These are phyloP conservation scores for Archips xylosteana DNA, from an alignment of 2,888 invertebrate species.

Conservation along the genomic window DNA sequence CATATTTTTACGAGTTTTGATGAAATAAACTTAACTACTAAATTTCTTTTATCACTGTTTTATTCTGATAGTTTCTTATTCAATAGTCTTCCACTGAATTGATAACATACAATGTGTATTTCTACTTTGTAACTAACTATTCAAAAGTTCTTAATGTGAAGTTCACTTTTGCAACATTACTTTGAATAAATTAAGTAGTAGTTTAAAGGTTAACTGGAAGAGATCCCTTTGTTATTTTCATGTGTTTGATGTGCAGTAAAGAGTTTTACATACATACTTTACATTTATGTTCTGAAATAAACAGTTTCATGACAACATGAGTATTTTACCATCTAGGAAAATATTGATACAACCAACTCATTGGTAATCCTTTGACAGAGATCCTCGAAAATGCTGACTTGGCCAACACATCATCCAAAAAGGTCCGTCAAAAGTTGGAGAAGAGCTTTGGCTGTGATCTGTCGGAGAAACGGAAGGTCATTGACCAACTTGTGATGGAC, in stretches of 20 bases:
- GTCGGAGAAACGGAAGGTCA: conserved; percentile 91
- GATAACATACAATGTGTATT: neutral
- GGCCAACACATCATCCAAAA: conserved; percentile 93
- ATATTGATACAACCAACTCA: neutral
- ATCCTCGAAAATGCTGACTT: conserved; percentile 95
- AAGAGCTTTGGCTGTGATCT: conserved; percentile 92
- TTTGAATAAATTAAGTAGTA: too few species aligned
- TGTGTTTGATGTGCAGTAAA: too few species aligned
- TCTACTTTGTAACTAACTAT: neutral
- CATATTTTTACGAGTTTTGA: conserved; percentile 15
- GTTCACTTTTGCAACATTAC: too few species aligned
- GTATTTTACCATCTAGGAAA: too few species aligned
- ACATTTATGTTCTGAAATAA: too few species aligned
- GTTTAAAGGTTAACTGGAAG: too few species aligned
- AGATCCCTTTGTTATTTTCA: too few species aligned
- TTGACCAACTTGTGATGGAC: conserved; percentile 95
- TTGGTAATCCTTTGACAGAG: conserved; percentile 78
- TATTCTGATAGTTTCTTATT: neutral
- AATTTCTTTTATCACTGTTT: neutral
- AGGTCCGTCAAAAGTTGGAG: conserved; percentile 94
- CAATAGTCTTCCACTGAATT: neutral
- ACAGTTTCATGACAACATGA: too few species aligned
- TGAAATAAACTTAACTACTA: neutral
- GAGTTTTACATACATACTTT: too few species aligned
- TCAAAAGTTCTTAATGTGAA: neutral